phyloP scores from a whole-genome alignment of 1,140 invertebrate species.

The Drosophila orosa region DNA sequence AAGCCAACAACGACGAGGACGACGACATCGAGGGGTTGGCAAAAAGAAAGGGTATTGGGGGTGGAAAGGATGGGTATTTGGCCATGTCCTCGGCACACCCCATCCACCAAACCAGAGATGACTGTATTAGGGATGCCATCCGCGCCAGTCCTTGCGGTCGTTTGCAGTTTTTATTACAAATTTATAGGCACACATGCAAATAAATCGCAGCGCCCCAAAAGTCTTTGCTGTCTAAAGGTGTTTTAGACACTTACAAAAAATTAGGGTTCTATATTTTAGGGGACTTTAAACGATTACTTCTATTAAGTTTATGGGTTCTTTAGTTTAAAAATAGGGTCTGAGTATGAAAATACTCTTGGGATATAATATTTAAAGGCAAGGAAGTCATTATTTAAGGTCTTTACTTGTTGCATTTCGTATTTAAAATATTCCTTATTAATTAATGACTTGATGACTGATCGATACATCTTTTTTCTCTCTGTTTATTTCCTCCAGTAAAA shows the following conservation, averaged over 20 bases:
- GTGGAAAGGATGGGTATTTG: slow-evolving; percentile 8
- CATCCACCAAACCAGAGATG: slow-evolving; percentile 50
- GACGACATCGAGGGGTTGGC: slow-evolving; percentile 8
- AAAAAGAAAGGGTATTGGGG: slow-evolving; percentile 11
- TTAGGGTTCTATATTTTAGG: background rate
- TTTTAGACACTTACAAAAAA: slow-evolving; percentile 8
- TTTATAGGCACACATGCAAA: slow-evolving; percentile 83
- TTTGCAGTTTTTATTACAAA: slow-evolving; percentile 82
- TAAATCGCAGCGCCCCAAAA: slow-evolving; percentile 64
- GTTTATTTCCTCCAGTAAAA: slow-evolving; percentile 17
- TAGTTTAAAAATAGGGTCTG: background rate
- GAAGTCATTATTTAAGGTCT: background rate
- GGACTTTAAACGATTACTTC: background rate
- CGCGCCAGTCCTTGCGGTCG: slow-evolving; percentile 66
- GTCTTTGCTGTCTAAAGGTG: slow-evolving; percentile 13
- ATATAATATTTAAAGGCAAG: background rate
- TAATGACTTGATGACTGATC: background rate
- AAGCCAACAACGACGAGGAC: slow-evolving; percentile 44
- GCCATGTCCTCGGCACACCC: slow-evolving; percentile 31
- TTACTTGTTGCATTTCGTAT: background rate
- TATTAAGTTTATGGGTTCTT: background rate
- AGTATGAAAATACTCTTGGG: background rate
- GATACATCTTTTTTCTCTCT: background rate
- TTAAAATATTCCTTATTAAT: background rate
- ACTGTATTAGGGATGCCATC: slow-evolving; percentile 71